These are phyloP conservation scores for Atopsyche davidsoni DNA, from an alignment of 1,140 invertebrate species.

Conservation along the genomic window DNA sequence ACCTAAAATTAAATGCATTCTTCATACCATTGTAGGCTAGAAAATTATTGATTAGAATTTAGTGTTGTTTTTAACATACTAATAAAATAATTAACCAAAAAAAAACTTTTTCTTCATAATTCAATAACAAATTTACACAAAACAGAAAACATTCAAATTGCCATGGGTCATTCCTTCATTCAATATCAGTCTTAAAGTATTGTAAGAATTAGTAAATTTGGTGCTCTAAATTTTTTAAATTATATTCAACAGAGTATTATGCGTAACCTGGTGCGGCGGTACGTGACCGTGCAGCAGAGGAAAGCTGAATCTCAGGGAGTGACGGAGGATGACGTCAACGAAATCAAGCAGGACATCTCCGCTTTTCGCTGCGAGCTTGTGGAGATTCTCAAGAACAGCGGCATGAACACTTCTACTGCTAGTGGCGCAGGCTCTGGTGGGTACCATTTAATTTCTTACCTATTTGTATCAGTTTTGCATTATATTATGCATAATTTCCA, in stretches of 20 bases:
- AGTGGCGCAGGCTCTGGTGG: slow-evolving; percentile 64
- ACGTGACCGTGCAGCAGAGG: slow-evolving; percentile 92
- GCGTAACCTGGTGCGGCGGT: slow-evolving; percentile 88
- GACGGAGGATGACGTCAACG: slow-evolving; percentile 97
- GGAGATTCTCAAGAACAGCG: slow-evolving; percentile 89
- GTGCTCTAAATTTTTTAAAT: too few relatives aligned
- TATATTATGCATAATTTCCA: not conserved
- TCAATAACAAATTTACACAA: too few relatives aligned
- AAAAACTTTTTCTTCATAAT: too few relatives aligned
- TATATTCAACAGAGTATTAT: slow-evolving; percentile 91
- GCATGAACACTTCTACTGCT: slow-evolving; percentile 83
- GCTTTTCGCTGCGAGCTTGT: slow-evolving; percentile 92
- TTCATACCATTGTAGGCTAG: too few relatives aligned
- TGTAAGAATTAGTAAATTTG: too few relatives aligned
- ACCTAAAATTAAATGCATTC: too few relatives aligned
- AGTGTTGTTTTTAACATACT: too few relatives aligned
- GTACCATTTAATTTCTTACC: slow-evolving; percentile 16
- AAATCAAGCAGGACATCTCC: slow-evolving; percentile 97
- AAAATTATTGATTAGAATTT: too few relatives aligned
- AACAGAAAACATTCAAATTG: too few relatives aligned
- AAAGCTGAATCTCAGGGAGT: slow-evolving; percentile 94
- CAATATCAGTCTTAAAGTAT: too few relatives aligned
- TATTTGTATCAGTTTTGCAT: not conserved
- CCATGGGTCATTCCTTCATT: too few relatives aligned
- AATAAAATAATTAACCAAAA: too few relatives aligned